Base-by-base conservation (phyloP, 2,888 invertebrate genomes). In the Heliconius charithonia region DNA sequence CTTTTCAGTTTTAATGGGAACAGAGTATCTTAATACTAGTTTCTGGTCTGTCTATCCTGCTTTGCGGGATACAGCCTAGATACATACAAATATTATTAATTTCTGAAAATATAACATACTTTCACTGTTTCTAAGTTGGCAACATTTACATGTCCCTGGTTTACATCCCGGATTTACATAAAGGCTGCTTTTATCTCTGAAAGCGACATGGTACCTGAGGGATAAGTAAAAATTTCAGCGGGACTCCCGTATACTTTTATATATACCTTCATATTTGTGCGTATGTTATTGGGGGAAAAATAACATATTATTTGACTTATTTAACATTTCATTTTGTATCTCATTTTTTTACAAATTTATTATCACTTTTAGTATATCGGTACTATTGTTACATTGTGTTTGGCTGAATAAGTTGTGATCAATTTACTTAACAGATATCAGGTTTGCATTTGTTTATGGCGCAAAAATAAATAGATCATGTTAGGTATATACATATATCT, bases 201-300 rank as follows among this genome's bases (percentile, higher is more conserved):
- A 79, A 80, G 82, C 75, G 81, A 80, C 79, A 81, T 81, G 77
- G 78, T 80, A 75, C 83, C 81, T 83, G 70, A 66, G 83, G 82
- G 83, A 80, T 82, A 77, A 80, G 80, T 82, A 83, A 83, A 83
- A 83, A 84, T 84, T 86, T 84, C 82, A 83, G 79, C 81, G 80
- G 80, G 82, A 82, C 82, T 85, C 84, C 85, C 84, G 73, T 70
- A 63, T 41, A 67, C 66, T 75, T 66, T 75, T 32, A 32, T 32
- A 63, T 25, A 74, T 63, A 74, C 41, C 63, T 72, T 72, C 72
- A 59, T 72, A 72, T 29, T n/a, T 72, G 25, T 56, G n/a, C 29
- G 9, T 56, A 13, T 71, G 2, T 22, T 12, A 56, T 13, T 29
- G 22, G n/a, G 19, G n/a, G 10, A 37, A 37, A 37, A 72, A n/a